Evolutionary conservation across 2,797 vertebrate species (phyloP).

Genomic region (Onychomys torridus): DNA sequence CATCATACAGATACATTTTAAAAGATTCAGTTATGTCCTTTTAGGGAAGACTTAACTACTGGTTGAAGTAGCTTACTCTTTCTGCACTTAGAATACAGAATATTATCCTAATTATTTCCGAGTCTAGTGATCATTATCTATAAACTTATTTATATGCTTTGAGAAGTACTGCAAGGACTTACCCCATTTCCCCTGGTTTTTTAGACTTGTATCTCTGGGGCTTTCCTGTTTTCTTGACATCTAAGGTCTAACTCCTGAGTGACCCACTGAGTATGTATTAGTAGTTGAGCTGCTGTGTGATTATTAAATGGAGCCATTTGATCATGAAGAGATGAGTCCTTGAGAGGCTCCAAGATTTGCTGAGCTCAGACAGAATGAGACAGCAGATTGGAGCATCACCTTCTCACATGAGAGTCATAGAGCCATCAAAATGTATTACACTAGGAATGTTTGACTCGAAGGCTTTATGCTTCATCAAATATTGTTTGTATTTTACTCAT

Average conservation of each 20-base stretch:
- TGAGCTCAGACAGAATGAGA: neutral
- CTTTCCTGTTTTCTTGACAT: neutral
- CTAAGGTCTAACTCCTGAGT: constrained; percentile 15
- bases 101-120: neutral
- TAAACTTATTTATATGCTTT: neutral
- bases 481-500: neutral
- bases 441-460: neutral
- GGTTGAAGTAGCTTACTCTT: neutral
- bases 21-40: neutral
- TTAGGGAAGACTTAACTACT: neutral
- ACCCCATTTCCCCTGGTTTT: neutral
- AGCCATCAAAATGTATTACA: neutral
- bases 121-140: neutral
- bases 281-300: neutral
- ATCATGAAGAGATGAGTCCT: constrained; percentile 24
- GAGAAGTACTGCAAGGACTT: neutral
- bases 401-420: neutral
- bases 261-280: neutral
- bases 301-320: constrained; percentile 11
- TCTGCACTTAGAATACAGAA: neutral
- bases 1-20: neutral
- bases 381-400: neutral
- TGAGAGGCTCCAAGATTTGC: neutral
- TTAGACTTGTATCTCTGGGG: neutral
- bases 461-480: neutral